Conservation (phyloP, 1,140 invertebrate genomes). For the Hylyphantes graminicola region DNA sequence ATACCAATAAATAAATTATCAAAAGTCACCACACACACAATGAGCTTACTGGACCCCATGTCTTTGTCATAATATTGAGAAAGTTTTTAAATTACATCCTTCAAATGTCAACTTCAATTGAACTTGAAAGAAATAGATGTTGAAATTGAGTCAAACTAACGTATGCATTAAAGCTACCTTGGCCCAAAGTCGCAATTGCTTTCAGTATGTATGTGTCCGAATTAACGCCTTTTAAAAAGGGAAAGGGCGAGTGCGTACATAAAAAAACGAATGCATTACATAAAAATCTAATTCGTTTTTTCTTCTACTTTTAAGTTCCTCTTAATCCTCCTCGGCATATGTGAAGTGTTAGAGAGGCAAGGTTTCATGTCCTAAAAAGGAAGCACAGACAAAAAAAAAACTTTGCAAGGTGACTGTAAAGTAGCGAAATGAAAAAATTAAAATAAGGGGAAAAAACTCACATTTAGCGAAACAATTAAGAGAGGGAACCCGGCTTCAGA, state of each 20-base stretch:
- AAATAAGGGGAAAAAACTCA: conserved; percentile 5
- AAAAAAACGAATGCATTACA: conserved; percentile 41
- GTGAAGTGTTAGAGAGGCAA: background rate
- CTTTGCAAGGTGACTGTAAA: background rate
- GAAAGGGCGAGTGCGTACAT: background rate
- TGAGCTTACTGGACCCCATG: too few species aligned
- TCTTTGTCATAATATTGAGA: too few species aligned
- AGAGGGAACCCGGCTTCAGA: conserved; percentile 16
- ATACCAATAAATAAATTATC: too few species aligned
- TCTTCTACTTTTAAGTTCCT: conserved; percentile 33
- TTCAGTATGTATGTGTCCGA: conserved; percentile 35
- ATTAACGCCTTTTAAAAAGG: conserved; percentile 40
- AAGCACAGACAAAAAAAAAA: conserved; percentile 2
- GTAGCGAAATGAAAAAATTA: conserved; percentile 13
- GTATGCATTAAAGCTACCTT: too few species aligned
- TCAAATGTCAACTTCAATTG: too few species aligned
- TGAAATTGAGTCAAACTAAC: too few species aligned
- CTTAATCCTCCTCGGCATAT: conserved; percentile 42
- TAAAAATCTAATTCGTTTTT: conserved; percentile 39
- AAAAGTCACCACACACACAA: too few species aligned
- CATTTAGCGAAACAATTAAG: conserved; percentile 49
- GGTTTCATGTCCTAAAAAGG: conserved; percentile 35
- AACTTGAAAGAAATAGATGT: too few species aligned
- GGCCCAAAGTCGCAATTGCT: conserved; percentile 11
- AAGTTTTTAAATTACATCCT: too few species aligned